Evolutionary conservation across 2,797 vertebrate genomes (phyloP).

Genomic region (Microctenopoma lineatum): DNA sequence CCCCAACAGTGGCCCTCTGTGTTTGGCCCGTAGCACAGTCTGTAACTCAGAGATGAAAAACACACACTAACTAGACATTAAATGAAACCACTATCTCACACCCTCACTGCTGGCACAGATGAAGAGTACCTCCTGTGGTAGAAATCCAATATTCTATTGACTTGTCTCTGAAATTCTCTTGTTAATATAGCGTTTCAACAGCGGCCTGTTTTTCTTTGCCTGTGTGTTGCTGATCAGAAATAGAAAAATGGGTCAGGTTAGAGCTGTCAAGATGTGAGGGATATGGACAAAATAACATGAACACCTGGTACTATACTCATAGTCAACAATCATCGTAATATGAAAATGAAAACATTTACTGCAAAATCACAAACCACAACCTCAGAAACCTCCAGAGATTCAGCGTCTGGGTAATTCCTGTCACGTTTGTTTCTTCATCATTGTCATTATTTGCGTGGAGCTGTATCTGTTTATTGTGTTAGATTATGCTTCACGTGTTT

Average conservation of each 20-base stretch:
- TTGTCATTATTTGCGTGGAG: conserved; percentile 7
- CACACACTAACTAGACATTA: conserved; percentile 68
- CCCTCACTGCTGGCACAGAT: conserved; percentile 41
- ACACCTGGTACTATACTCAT: not conserved
- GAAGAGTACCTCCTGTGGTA: conserved; percentile 34
- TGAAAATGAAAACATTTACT: not conserved
- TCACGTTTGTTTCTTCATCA: too few species aligned
- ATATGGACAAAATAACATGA: conserved; percentile 26
- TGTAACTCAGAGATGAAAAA: conserved; percentile 71
- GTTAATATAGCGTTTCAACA: conserved; percentile 44
- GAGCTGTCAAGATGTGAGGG: not conserved
- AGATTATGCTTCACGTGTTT: conserved; percentile 14
- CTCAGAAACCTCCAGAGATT: not conserved
- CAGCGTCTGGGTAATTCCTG: too few species aligned
- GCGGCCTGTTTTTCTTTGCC: conserved; percentile 8
- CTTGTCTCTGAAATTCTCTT: conserved; percentile 32
- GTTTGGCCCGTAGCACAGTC: conserved; percentile 59
- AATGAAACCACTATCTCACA: conserved; percentile 66
- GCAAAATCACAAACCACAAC: conserved; percentile 3
- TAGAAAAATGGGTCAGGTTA: conserved; percentile 2
- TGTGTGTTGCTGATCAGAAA: not conserved
- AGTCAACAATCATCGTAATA: too few species aligned
- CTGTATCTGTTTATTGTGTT: not conserved
- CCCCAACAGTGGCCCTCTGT: conserved; percentile 76
- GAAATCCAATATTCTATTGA: conserved; percentile 60